phyloP scores from a whole-genome alignment of 2,113 vertebrate species.

The Istiophorus platypterus region DNA sequence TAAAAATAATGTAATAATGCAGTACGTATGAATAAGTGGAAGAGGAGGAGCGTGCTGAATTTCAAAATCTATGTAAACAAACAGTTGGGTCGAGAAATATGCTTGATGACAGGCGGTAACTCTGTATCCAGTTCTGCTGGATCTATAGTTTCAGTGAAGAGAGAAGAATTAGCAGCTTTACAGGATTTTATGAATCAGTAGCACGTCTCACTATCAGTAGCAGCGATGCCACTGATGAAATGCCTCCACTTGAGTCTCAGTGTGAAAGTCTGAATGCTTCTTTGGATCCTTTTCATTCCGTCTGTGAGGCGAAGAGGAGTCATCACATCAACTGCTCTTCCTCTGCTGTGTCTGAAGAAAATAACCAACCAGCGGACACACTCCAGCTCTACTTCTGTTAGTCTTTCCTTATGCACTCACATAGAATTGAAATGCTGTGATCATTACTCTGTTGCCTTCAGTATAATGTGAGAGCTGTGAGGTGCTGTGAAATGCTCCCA shows the following conservation, averaged over 20 bases:
- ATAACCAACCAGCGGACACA: conserved; percentile 61
- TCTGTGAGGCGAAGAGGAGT: conserved; percentile 44
- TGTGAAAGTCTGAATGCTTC: conserved; percentile 42
- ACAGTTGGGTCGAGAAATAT: conserved; percentile 4
- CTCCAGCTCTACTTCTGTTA: conserved; percentile 25
- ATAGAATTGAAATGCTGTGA: conserved; percentile 54
- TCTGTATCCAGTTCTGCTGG: conserved; percentile 30
- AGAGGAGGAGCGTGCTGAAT: conserved; percentile 4
- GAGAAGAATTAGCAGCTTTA: conserved; percentile 47
- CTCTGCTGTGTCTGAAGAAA: conserved; percentile 42
- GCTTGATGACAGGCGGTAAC: conserved; percentile 26
- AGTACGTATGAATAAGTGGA: neutral
- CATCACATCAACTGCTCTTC: conserved; percentile 45
- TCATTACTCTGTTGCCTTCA: conserved; percentile 45
- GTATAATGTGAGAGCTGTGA: conserved; percentile 47
- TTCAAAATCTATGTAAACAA: conserved; percentile 11
- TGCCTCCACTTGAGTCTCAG: neutral
- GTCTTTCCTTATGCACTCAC: conserved; percentile 40
- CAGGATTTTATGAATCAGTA: conserved; percentile 45
- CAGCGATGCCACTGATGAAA: conserved; percentile 29
- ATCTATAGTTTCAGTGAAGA: conserved; percentile 34
- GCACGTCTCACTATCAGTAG: conserved; percentile 16
- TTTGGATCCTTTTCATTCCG: conserved; percentile 43
- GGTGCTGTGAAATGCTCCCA: conserved; percentile 44
- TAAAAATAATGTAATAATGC: no score